Conservation (phyloP, 1,140 invertebrate species). For the Procambarus clarkii region DNA sequence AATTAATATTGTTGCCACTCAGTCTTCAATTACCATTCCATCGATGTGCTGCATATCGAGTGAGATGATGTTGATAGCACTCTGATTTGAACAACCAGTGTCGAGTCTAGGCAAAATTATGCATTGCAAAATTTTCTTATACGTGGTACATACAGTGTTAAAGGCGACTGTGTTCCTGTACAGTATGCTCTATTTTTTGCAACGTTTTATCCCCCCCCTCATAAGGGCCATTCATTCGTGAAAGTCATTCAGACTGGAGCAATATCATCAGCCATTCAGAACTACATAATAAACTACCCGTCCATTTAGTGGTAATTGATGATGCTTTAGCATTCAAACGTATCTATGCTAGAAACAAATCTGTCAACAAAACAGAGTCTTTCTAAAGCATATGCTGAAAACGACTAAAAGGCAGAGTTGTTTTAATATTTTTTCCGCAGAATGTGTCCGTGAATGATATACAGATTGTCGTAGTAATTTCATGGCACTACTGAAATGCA, state of each 20-base stretch:
- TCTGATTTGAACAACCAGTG: no score
- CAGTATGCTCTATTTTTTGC: conserved; percentile 32
- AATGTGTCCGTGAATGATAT: conserved; percentile 18
- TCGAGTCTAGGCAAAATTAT: no score
- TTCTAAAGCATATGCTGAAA: conserved; percentile 44
- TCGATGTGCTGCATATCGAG: no score
- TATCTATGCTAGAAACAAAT: conserved; percentile 35
- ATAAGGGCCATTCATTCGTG: conserved; percentile 40
- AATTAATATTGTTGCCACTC: no score
- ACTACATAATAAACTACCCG: conserved; percentile 28
- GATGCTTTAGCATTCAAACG: conserved; percentile 45
- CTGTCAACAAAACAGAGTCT: conserved; percentile 37
- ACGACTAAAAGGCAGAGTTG: conserved; percentile 29
- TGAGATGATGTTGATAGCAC: no score
- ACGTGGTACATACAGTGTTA: no score
- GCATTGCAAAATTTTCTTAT: no score
- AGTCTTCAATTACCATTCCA: no score
- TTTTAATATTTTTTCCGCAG: conserved; percentile 14
- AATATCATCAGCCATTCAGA: conserved; percentile 48
- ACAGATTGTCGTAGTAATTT: conserved; percentile 46
- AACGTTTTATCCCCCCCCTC: no score
- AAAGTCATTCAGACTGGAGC: conserved; percentile 38
- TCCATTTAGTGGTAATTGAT: conserved; percentile 28
- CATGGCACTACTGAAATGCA: conserved; percentile 29
- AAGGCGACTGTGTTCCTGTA: not conserved